Base-by-base conservation (phyloP, 2,888 invertebrate genomes). In the Zootermopsis nevadensis region DNA sequence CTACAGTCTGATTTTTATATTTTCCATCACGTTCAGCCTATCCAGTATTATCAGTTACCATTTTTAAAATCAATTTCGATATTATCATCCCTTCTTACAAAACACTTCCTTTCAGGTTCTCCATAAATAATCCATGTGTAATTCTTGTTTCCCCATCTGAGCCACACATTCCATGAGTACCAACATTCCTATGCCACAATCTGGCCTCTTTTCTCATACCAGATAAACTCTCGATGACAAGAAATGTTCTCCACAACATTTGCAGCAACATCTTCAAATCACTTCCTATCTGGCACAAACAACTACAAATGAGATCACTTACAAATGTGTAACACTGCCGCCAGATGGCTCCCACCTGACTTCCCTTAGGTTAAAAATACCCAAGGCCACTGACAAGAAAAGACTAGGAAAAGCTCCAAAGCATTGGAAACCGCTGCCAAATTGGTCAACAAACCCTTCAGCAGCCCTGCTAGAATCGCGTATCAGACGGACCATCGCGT, bases 401-500 rank as follows among this genome's bases (percentile, higher is more conserved):
- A 79, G 79, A 79, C 27, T 48, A 24, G 35, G 35, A 31, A 33
- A 19, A 19, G 38, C 4, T 74, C 42, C 38, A 74, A 74, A 27
- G n/a, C n/a, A 12, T 27, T 7, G 27, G n/a, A 60, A 27, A 60
- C n/a, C 3, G n/a, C n/a, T 74, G 74, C 74, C 74, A 74, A 74
- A 74, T 74, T 74, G 74, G 74, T 74, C 74, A 74, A 74, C 74
- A 74, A 74, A 74, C 74, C 24, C 74, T n/a, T 60, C 60, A n/a
- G 74, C 27, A 10, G 24, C 38, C 38, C 74, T 74, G 74, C 74
- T 60, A 60, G 60, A n/a, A 6, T 55, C 55, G 22, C 22, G 55
- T 55, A 60, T 60, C 60, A 60, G 60, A 27, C 19, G 15, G n/a
- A 2, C 12, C 60, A 60, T 60, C 12, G 7, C 60, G 6, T 60